Percentiles rank a stretch among this genome's conserved stretches.
These are phyloP conservation scores for Gallinago jamesoni DNA, from an alignment of 2,113 vertebrate genomes.

Conservation along the genomic window DNA sequence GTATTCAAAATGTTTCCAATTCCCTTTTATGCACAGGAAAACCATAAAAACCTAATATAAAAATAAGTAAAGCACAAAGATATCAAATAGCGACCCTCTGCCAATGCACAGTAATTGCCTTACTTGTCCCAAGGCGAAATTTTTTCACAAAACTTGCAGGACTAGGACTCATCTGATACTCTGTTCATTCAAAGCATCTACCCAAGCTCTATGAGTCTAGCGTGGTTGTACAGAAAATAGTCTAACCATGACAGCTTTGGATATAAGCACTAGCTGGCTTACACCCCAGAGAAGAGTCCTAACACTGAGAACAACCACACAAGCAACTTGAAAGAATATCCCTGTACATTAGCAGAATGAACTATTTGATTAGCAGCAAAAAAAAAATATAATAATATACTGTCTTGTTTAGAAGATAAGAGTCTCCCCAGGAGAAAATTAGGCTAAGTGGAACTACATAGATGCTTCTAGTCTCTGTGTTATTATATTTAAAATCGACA, in stretches of 20 bases:
- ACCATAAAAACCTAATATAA: not conserved
- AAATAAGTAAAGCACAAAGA: not conserved
- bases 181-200: not conserved
- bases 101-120: not conserved
- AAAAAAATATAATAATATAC: not conserved
- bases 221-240: not conserved
- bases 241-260: rapidly evolving
- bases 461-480: not conserved
- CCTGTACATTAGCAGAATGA: not conserved
- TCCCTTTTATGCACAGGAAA: not conserved
- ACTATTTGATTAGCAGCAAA: not conserved
- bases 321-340: not conserved
- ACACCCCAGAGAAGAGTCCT: not conserved
- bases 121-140: not conserved
- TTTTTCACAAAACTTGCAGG: not conserved
- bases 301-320: not conserved
- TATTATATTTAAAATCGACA: not conserved
- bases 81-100: not conserved
- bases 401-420: not conserved
- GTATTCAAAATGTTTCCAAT: not conserved
- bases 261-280: not conserved
- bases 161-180: not conserved
- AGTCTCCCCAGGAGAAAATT: not conserved
- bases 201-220: not conserved
- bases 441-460: not conserved